phyloP scores from a whole-genome alignment of 2,888 invertebrate species.

The Campaea margaritaria region DNA sequence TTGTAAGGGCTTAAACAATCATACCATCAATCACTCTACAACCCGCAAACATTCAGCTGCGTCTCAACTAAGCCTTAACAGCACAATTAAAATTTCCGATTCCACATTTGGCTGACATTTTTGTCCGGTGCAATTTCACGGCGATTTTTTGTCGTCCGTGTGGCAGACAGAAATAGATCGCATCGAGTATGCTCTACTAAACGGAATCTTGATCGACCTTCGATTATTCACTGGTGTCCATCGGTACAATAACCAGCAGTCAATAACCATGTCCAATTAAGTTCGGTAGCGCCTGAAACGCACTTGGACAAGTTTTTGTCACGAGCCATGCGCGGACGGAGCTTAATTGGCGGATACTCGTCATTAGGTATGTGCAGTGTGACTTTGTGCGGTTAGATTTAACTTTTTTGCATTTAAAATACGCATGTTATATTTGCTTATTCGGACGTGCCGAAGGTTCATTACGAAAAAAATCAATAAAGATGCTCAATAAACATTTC shows the following conservation, averaged over 20 bases:
- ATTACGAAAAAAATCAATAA: constrained; percentile 12
- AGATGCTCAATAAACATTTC: constrained; percentile 13
- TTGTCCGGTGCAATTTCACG: constrained; percentile 54
- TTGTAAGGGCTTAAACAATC: constrained; percentile 44
- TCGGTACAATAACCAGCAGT: constrained; percentile 66
- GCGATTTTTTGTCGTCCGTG: constrained; percentile 49
- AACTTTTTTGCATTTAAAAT: constrained; percentile 22
- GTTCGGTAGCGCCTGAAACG: constrained; percentile 78
- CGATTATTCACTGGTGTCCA: constrained; percentile 63
- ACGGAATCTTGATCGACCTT: constrained; percentile 60
- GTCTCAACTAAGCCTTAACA: constrained; percentile 48
- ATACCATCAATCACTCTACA: constrained; percentile 51
- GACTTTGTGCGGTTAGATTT: constrained; percentile 45
- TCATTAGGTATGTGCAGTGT: constrained; percentile 70
- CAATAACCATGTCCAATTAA: constrained; percentile 79
- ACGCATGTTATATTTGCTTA: constrained; percentile 23
- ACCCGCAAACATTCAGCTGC: constrained; percentile 40
- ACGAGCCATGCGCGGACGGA: constrained; percentile 51
- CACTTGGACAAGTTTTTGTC: constrained; percentile 77
- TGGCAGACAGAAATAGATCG: constrained; percentile 61
- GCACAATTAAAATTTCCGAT: constrained; percentile 66
- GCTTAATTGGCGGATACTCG: constrained; percentile 80
- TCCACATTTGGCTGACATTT: constrained; percentile 60
- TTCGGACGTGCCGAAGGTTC: constrained; percentile 11
- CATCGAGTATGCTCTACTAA: constrained; percentile 37